A percentile compares a stretch with the other conserved stretches of the same genome.
phyloP scores from a whole-genome alignment of 1,140 invertebrate species.

The Plectrocnemia conspersa region DNA sequence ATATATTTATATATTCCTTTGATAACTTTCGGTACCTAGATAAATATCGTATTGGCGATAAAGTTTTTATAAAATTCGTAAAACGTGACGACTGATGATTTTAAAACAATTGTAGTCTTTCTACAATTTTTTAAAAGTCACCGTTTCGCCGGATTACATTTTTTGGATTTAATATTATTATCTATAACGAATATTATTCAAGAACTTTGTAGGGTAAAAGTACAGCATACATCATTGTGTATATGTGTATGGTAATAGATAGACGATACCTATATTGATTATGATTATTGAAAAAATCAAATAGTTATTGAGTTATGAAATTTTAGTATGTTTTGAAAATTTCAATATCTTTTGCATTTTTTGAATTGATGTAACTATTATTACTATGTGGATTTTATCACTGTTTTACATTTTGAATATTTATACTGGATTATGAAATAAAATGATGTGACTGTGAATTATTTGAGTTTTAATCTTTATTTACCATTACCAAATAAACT shows the following conservation, averaged over 20 bases:
- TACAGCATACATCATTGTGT: no score
- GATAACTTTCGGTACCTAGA: conserved; percentile 6
- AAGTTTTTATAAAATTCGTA: no score
- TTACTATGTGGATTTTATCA: conserved; percentile 50
- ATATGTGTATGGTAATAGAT: no score
- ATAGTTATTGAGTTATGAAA: conserved; percentile 19
- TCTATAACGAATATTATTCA: no score
- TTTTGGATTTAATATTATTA: no score
- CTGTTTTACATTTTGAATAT: conserved; percentile 56
- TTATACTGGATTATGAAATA: conserved; percentile 53
- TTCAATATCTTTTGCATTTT: conserved; percentile 33
- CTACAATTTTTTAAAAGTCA: no score
- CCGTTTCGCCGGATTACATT: no score
- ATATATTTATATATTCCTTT: conserved; percentile 26
- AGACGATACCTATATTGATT: conserved; percentile 12
- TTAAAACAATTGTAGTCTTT: no score
- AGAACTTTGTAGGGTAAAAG: no score
- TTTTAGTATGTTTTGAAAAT: conserved; percentile 22
- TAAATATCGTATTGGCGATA: no score
- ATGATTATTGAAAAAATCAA: conserved; percentile 8
- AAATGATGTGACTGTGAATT: conserved; percentile 43
- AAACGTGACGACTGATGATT: no score
- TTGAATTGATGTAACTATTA: conserved; percentile 33
- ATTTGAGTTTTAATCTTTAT: conserved; percentile 9
- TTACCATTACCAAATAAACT: conserved; percentile 1